Percentiles rank a stretch among this genome's conserved stretches.
phyloP scores from a whole-genome alignment of 2,888 invertebrate species.

The Nemotelus pantherinus region DNA sequence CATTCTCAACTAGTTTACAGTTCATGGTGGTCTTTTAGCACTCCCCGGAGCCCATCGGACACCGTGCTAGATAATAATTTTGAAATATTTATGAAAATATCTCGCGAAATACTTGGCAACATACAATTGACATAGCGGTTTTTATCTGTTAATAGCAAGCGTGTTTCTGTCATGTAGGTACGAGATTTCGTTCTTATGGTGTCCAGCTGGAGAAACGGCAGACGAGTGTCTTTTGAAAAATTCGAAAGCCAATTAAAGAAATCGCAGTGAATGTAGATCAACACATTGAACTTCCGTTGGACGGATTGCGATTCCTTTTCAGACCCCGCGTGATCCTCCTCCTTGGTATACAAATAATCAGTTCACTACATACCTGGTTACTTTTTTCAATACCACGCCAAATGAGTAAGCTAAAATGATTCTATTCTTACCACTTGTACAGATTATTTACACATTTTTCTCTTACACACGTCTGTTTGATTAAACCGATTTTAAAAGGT shows the following conservation, averaged over 20 bases:
- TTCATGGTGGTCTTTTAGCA: conserved; percentile 40
- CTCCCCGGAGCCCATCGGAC: not conserved
- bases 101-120: conserved; percentile 30
- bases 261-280: conserved; percentile 1
- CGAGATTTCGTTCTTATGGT: not conserved
- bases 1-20: conserved; percentile 42
- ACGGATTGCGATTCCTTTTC: no score
- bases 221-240: not conserved
- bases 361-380: no score
- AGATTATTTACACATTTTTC: no score
- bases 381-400: no score
- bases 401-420: no score
- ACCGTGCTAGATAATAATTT: conserved; percentile 38
- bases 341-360: no score
- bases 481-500: no score
- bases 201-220: not conserved
- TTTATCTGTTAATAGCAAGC: conserved; percentile 9
- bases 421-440: no score
- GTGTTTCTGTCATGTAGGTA: conserved; percentile 27
- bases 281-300: conserved; percentile 2
- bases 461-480: no score
- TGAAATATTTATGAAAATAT: conserved; percentile 31
- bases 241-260: not conserved
- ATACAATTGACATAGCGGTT: conserved; percentile 34
- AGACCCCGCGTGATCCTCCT: no score